A percentile compares a stretch with the other conserved stretches of the same genome.
phyloP scores from a whole-genome alignment of 2,797 vertebrate species.

The Spatula versicolor region DNA sequence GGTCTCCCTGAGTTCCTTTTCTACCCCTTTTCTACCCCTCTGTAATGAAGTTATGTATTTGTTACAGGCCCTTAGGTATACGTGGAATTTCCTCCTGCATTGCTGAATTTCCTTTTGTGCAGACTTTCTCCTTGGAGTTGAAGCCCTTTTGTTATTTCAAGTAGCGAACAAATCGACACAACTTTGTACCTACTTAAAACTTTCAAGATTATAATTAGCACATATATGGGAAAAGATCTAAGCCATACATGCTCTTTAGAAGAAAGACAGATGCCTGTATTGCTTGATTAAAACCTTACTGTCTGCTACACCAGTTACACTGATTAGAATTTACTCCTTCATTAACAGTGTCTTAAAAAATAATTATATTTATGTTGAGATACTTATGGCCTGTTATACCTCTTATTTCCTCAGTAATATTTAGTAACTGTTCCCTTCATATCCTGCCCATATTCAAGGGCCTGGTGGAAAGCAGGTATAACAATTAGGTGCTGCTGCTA shows the following conservation, averaged over 20 bases:
- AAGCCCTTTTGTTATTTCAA: constrained; percentile 36
- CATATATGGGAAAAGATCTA: background rate
- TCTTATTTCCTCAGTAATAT: constrained; percentile 80
- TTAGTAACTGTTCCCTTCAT: constrained; percentile 71
- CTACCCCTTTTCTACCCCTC: background rate
- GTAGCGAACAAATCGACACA: background rate
- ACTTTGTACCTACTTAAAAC: constrained; percentile 13
- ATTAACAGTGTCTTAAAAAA: background rate
- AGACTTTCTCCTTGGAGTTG: background rate
- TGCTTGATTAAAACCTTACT: background rate
- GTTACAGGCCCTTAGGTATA: background rate
- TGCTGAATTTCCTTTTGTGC: background rate
- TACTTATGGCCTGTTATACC: constrained; percentile 80
- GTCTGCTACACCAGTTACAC: background rate
- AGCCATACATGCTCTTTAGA: background rate
- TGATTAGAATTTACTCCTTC: background rate
- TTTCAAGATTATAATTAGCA: constrained; percentile 16
- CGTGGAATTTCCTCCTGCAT: background rate
- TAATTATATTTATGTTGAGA: constrained; percentile 73
- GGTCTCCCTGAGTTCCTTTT: background rate
- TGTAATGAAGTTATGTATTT: background rate
- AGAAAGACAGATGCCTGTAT: background rate
- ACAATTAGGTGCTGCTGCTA: background rate
- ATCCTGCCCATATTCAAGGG: background rate
- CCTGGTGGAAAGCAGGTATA: background rate